Evolutionary conservation across 2,888 invertebrate genomes (phyloP).

Genomic region (Thumatha senex): DNA sequence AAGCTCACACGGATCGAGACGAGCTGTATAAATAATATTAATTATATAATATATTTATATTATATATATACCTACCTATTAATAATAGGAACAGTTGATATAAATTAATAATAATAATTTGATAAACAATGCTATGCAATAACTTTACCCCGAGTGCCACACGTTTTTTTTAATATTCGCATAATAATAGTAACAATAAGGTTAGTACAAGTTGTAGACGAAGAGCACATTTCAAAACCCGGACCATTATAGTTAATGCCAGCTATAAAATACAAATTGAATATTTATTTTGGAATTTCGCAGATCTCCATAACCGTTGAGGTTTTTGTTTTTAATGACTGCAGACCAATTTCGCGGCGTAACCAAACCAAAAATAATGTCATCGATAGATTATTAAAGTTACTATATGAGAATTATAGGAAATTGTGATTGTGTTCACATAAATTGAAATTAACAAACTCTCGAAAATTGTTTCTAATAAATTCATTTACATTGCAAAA

Average conservation of each 20-base stretch:
- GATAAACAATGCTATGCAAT: too few species aligned
- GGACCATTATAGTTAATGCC: not conserved
- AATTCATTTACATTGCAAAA: constrained; percentile 16
- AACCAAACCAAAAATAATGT: constrained; percentile 56
- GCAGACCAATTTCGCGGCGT: constrained; percentile 38
- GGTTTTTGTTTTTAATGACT: constrained; percentile 44
- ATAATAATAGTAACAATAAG: too few species aligned
- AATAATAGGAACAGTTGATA: too few species aligned
- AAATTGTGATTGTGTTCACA: constrained; percentile 45
- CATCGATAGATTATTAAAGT: constrained; percentile 56
- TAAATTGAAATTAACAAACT: constrained; percentile 47
- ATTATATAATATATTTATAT: too few species aligned
- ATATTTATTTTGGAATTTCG: not conserved
- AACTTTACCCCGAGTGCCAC: too few species aligned
- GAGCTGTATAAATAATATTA: too few species aligned
- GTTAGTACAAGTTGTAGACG: too few species aligned
- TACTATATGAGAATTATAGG: constrained; percentile 50
- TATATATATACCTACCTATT: too few species aligned
- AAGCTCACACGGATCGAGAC: too few species aligned
- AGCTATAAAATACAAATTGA: not conserved
- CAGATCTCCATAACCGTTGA: constrained; percentile 5
- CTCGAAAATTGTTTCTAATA: constrained; percentile 30
- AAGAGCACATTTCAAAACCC: too few species aligned
- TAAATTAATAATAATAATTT: too few species aligned
- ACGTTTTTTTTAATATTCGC: too few species aligned